Evolutionary conservation across 2,888 invertebrate species (phyloP), one percentile per base, ranked within the genome.

Genomic region (Priocnemis perturbator): DNA sequence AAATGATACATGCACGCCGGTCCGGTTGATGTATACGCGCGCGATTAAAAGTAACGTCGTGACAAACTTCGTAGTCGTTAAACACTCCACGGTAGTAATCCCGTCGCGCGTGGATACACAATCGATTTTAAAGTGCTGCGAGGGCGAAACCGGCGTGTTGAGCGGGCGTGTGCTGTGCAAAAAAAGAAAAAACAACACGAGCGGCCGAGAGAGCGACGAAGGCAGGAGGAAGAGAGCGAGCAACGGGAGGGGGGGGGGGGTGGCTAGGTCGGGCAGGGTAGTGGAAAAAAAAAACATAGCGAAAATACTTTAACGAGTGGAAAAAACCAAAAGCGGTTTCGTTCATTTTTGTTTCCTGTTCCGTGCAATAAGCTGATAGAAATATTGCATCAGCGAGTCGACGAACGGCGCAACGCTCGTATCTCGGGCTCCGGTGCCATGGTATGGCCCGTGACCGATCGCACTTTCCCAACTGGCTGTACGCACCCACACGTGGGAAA

Each of bases 401-500:
- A 20, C 23, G 60, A 60, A 60, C 26, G 37, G 47, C 47, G 60
- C 47, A 60, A 60, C 50, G 48, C 23, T 47, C 26, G 58, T 58
- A 58, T 58, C 58, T 57, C 57, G 57, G 5, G 5, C 37, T 37
- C 37, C 14, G 37, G 1, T 7, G 11, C 14, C 37, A 9, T 37
- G 14, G 37, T 9, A 11, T 11, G 37, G 11, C 37, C 37, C 37
- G 37, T 37, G 37, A 37, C 37, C 37, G 37, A 37, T 37, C 37
- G 37, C 37, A 37, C 37, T 37, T 37, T 37, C 37, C 37, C 37
- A 37, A 37, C 37, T 59, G 77, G 81, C 83, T 83, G 82, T 81
- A 83, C 82, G 72, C 81, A 77, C 76, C 79, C 76, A 74, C 80
- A 78, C 76, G 76, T 68, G 79, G 79, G 78, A 85, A 86, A 86